Percentiles rank a stretch among this genome's conserved stretches.
phyloP scores from a whole-genome alignment of 64 coral and sea anemone species.

The Porites australiensis region DNA sequence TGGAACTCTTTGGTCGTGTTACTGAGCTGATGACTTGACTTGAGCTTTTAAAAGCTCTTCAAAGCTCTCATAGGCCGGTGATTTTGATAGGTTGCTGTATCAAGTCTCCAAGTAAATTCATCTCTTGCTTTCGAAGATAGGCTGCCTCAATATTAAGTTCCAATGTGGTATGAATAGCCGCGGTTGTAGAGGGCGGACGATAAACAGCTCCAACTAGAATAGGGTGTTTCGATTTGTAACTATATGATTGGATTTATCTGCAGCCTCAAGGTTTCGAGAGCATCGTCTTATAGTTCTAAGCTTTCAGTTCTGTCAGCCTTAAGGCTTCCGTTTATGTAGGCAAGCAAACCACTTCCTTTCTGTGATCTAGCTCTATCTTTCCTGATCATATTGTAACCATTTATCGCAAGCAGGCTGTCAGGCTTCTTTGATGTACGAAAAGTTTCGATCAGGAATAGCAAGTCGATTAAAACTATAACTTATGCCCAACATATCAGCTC shows the following conservation, averaged over 20 bases:
- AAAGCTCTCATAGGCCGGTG: too few relatives aligned
- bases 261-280: slow-evolving; percentile 33
- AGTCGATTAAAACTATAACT: too few relatives aligned
- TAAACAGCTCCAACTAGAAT: slow-evolving; percentile 31
- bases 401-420: too few relatives aligned
- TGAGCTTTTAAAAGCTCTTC: too few relatives aligned
- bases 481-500: too few relatives aligned
- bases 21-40: too few relatives aligned
- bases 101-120: background rate
- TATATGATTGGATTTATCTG: slow-evolving; percentile 25
- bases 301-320: background rate
- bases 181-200: slow-evolving; percentile 17
- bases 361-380: too few relatives aligned
- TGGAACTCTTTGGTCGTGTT: slow-evolving; percentile 22
- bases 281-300: slow-evolving; percentile 40
- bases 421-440: too few relatives aligned
- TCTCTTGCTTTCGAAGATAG: background rate
- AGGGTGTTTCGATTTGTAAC: slow-evolving; percentile 40
- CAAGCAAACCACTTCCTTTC: too few relatives aligned
- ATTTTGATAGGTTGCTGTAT: too few relatives aligned
- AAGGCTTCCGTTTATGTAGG: slow-evolving; percentile 2
- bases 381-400: too few relatives aligned
- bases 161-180: background rate
- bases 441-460: too few relatives aligned
- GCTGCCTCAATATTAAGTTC: slow-evolving; percentile 40